Evolutionary conservation across 1,140 invertebrate species (phyloP), one percentile per base, ranked within the genome.

Genomic region (Diprion similis): DNA sequence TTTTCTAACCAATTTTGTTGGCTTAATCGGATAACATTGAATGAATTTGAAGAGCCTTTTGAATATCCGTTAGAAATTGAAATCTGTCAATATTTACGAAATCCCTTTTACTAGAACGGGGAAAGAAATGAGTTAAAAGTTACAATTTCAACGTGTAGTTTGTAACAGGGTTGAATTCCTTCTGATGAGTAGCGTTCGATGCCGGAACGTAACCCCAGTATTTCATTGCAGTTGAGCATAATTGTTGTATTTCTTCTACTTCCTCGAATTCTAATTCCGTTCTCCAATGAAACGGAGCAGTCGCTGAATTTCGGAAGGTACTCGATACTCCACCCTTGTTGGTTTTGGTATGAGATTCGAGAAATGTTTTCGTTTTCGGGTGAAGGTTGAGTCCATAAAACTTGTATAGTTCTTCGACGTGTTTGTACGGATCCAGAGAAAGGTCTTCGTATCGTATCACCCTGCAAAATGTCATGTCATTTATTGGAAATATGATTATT

Each of bases 361-460:
- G 86, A 85, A 95, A 96, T 70, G 90, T 89, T 73, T 92, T 90
- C 0, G 96, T 91, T 65, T 90, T 88, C 0, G 89, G 87, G 83
- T 94, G 93, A 78, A 93, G 92, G 76, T 92, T 88, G 47, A 97
- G 84, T 10, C 93, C 92, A 80, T 94, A 93, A 86, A 96, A 96
- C 79, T 92, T 87, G 72, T 95, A 92, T 4, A 97, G 84, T n/a
- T 93, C 89, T 76, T 92, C 89, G 6, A 92, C 91, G 15, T 92
- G 90, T 68, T 86, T 88, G 81, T 94, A 93, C 0, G 94, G 93
- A 80, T 95, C 90, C 13, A 95, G 80, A 0, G 95, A 95, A n/a
- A 97, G 83, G 82, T 97, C 95, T 87, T 97, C 96, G 83, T 96
- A 97, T 0, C 95, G 90, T 19, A 96, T 83, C 18, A 92, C 92